Conservation (phyloP, 2,888 invertebrate species). For the Lepidocyrtoides sp. region DNA sequence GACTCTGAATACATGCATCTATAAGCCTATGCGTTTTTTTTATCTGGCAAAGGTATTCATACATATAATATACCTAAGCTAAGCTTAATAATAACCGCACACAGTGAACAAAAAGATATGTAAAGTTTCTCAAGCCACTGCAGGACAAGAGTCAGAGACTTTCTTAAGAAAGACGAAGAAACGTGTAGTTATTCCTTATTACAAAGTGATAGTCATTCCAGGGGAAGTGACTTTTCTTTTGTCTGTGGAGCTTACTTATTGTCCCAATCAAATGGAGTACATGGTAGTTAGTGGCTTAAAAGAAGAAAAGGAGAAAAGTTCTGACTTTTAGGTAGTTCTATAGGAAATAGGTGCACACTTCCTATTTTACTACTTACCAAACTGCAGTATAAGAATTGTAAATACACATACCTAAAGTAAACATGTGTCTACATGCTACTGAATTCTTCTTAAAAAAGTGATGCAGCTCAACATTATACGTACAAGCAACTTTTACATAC, state of each 20-base stretch:
- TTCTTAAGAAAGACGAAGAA: conserved; percentile 7
- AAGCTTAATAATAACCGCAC: neutral
- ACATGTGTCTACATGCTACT: too few species aligned
- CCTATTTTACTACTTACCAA: too few species aligned
- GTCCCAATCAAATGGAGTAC: conserved; percentile 59
- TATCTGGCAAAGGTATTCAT: neutral
- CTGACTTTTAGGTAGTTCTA: neutral
- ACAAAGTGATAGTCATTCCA: conserved; percentile 42
- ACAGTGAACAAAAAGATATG: neutral
- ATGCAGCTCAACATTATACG: too few species aligned
- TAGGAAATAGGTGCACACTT: too few species aligned
- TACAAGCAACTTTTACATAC: too few species aligned
- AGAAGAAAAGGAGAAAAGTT: neutral
- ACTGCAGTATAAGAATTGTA: too few species aligned
- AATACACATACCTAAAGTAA: too few species aligned
- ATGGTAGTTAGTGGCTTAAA: conserved; percentile 40
- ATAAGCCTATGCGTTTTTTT: neutral
- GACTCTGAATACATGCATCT: too few species aligned
- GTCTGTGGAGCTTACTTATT: neutral
- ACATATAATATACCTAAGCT: neutral
- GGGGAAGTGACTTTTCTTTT: conserved; percentile 41
- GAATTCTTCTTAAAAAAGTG: too few species aligned
- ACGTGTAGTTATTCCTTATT: neutral
- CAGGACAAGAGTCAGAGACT: neutral
- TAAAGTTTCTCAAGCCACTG: neutral